Evolutionary conservation across 2,113 vertebrate genomes (phyloP).

Genomic region (Micronisus gabar): DNA sequence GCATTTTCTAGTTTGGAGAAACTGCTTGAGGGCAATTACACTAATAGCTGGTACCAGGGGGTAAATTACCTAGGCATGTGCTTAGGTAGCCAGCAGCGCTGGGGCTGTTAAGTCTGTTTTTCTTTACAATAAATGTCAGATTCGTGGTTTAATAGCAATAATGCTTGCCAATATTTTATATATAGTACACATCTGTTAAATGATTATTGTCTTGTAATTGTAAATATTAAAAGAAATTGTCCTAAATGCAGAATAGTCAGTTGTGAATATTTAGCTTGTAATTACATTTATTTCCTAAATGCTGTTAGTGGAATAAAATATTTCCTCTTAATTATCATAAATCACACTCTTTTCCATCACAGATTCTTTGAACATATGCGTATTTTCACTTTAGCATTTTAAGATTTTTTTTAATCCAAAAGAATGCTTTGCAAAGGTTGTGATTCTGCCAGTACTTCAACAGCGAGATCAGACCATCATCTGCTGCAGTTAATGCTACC

Average conservation of each 20-base stretch:
- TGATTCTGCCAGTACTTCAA: neutral
- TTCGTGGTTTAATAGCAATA: neutral
- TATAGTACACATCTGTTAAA: neutral
- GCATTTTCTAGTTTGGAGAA: neutral
- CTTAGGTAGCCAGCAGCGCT: neutral
- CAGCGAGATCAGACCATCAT: neutral
- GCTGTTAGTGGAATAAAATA: neutral
- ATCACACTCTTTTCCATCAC: neutral
- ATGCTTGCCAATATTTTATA: neutral
- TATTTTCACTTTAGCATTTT: neutral
- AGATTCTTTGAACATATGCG: neutral
- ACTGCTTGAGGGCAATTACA: neutral
- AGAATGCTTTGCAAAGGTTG: neutral
- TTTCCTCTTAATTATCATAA: neutral
- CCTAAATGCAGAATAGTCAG: neutral
- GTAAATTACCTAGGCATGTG: neutral
- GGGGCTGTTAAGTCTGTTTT: neutral
- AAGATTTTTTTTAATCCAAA: neutral
- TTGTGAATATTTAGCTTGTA: neutral
- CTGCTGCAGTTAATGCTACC: neutral
- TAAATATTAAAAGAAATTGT: neutral
- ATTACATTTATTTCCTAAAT: neutral
- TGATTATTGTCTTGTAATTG: neutral
- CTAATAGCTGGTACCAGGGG: neutral
- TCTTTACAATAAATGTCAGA: neutral